Evolutionary conservation across 2,888 invertebrate genomes (phyloP).

Genomic region (Branchinecta sandiegonensis): DNA sequence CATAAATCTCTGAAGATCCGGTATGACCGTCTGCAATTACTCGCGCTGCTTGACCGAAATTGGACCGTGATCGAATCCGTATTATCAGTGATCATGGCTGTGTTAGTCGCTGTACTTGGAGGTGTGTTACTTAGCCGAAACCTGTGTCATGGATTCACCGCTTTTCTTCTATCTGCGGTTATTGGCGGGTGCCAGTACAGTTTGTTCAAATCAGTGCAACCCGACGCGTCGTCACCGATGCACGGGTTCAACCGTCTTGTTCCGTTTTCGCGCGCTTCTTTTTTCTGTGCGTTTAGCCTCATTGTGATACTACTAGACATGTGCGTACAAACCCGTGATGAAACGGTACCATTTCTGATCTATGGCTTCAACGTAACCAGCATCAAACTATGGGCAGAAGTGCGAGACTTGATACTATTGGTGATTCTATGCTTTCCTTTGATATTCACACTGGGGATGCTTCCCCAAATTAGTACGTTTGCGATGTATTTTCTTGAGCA

Average conservation of each 20-base stretch:
- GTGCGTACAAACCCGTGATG: slow-evolving; percentile 32
- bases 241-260: slow-evolving; percentile 94
- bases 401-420: slow-evolving; percentile 58
- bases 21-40: slow-evolving; percentile 78
- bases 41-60: slow-evolving; percentile 86
- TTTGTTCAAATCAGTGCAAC: slow-evolving; percentile 90
- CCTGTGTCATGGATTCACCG: slow-evolving; percentile 79
- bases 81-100: slow-evolving; percentile 64
- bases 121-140: slow-evolving; percentile 63
- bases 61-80: slow-evolving; percentile 64
- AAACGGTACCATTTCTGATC: slow-evolving; percentile 35
- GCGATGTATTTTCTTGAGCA: slow-evolving; percentile 93
- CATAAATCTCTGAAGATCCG: slow-evolving; percentile 56
- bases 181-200: slow-evolving; percentile 97
- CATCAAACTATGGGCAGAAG: slow-evolving; percentile 46
- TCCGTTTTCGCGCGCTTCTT: slow-evolving; percentile 81
- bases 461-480: slow-evolving; percentile 93
- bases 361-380: slow-evolving; percentile 41
- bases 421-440: slow-evolving; percentile 81
- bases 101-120: slow-evolving; percentile 69
- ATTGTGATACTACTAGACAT: slow-evolving; percentile 30
- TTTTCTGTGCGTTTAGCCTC: slow-evolving; percentile 65
- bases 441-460: slow-evolving; percentile 82
- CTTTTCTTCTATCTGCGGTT: slow-evolving; percentile 91
- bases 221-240: slow-evolving; percentile 94